Conservation (phyloP, 2,888 invertebrate genomes). For the Dicroscelio sp. region DNA sequence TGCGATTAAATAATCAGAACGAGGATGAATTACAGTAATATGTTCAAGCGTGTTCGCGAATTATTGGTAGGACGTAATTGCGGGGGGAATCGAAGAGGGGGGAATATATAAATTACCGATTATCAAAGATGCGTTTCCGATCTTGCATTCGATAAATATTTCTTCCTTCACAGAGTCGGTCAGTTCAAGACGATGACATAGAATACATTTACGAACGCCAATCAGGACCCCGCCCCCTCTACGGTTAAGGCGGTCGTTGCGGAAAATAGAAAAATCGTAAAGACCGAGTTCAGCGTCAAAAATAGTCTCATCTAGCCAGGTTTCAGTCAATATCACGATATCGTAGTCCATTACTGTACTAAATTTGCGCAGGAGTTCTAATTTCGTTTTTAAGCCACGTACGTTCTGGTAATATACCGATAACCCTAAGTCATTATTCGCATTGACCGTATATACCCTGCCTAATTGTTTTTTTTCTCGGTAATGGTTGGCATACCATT, state of each 20-base stretch:
- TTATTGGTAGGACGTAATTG: too few relatives aligned
- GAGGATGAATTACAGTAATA: background rate
- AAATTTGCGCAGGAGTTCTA: background rate
- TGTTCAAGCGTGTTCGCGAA: background rate
- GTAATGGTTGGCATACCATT: background rate
- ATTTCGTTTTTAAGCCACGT: background rate
- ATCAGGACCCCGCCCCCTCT: slow-evolving; percentile 9
- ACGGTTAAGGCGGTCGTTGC: background rate
- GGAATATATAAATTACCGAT: too few relatives aligned
- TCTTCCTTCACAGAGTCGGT: background rate
- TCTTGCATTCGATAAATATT: background rate
- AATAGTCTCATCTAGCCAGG: background rate
- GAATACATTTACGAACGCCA: background rate
- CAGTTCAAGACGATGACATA: background rate
- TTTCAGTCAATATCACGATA: background rate
- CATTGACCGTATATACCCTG: background rate
- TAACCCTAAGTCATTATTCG: too few relatives aligned
- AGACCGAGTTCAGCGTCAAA: background rate
- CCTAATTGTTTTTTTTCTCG: background rate
- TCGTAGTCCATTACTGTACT: background rate
- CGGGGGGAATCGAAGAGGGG: too few relatives aligned
- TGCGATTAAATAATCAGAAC: background rate
- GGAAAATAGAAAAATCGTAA: background rate
- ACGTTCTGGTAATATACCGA: background rate
- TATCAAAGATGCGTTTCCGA: too few relatives aligned